Percentiles rank a stretch among this genome's conserved stretches.
Conservation (phyloP, 2,113 vertebrate genomes). For the Orthonyx spaldingii region DNA sequence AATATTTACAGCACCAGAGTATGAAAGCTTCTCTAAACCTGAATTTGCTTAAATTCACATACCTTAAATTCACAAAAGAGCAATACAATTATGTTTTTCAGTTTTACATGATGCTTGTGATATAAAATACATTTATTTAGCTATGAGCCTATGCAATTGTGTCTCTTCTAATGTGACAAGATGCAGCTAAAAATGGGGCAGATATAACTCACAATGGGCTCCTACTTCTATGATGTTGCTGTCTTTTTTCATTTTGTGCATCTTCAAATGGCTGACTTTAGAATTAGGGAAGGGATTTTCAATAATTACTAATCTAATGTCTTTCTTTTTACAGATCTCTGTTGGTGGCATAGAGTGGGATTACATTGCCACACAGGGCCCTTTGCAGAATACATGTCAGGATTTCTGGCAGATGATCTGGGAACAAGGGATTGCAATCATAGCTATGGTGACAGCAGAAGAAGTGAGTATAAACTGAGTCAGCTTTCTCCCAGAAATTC, state of each 20-base stretch:
- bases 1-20: neutral
- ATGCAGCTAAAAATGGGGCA: neutral
- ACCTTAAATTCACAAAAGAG: neutral
- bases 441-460: slow-evolving; percentile 95
- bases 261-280: neutral
- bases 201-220: neutral
- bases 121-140: neutral
- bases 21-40: neutral
- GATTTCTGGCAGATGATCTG: slow-evolving; percentile 99
- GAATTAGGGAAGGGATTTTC: neutral
- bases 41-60: neutral
- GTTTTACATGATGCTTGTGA: neutral
- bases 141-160: neutral
- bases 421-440: slow-evolving; percentile 93
- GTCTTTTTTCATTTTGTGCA: neutral
- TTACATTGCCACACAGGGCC: slow-evolving; percentile 94
- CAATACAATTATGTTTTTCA: neutral
- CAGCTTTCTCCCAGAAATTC: neutral
- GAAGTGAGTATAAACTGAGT: slow-evolving; percentile 73
- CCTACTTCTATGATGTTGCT: neutral
- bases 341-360: slow-evolving; percentile 90
- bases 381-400: slow-evolving; percentile 88
- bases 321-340: slow-evolving; percentile 73
- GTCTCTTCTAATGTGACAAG: neutral
- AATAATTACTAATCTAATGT: neutral